Evolutionary conservation across 2,113 vertebrate genomes (phyloP).

Genomic region (Oophaga pumilio): DNA sequence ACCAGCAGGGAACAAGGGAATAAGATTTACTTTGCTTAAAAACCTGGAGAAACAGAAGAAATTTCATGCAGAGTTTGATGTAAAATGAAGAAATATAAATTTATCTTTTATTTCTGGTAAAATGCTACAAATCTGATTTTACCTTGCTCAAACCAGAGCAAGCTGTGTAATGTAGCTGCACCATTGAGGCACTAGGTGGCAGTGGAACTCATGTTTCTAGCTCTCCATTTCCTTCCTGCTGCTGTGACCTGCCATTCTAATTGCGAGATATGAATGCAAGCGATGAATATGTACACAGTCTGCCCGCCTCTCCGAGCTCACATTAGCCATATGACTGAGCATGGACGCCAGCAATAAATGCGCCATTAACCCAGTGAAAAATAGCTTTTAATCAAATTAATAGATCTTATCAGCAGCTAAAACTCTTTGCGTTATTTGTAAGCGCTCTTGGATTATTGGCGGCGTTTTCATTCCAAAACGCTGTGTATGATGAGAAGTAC

Average conservation of each 20-base stretch:
- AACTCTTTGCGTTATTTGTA: slow-evolving; percentile 13
- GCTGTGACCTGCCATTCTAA: slow-evolving; percentile 49
- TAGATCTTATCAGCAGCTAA: slow-evolving; percentile 59
- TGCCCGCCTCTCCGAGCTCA: slow-evolving; percentile 52
- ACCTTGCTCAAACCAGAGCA: too few relatives aligned
- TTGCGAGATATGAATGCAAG: slow-evolving; percentile 52
- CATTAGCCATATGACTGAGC: slow-evolving; percentile 58
- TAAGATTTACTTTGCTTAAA: background rate
- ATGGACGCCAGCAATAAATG: slow-evolving; percentile 50
- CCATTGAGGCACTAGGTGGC: background rate
- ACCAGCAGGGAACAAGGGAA: background rate
- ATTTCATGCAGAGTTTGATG: background rate
- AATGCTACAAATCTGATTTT: background rate
- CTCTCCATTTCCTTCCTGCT: slow-evolving; percentile 4
- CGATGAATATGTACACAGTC: slow-evolving; percentile 61
- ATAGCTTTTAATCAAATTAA: slow-evolving; percentile 55
- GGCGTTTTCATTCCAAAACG: slow-evolving; percentile 32
- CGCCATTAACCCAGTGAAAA: slow-evolving; percentile 56
- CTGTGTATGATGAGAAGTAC: slow-evolving; percentile 55
- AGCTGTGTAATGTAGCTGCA: background rate
- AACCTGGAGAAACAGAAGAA: background rate
- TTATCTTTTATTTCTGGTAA: background rate
- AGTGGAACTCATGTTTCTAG: slow-evolving; percentile 42
- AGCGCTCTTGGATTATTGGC: slow-evolving; percentile 37
- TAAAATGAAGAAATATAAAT: background rate